Evolutionary conservation across 2,113 vertebrate species (phyloP).

Genomic region (Spheniscus mendiculus): DNA sequence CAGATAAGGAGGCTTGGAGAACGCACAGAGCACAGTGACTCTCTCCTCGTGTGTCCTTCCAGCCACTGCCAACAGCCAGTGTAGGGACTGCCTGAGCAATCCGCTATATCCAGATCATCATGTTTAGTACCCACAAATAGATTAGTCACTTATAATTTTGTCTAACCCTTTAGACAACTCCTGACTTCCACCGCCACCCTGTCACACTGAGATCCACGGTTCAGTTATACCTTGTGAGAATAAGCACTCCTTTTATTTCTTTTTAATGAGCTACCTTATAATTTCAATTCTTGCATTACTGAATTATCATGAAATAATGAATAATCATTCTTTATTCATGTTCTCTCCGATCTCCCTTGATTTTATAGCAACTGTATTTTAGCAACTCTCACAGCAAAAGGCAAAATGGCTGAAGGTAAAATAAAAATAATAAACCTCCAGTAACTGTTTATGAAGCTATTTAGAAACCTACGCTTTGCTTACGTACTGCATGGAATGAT

Average conservation of each 20-base stretch:
- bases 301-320: not conserved
- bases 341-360: not conserved
- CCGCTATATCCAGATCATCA: fast-evolving
- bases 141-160: not conserved
- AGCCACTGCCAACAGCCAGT: not conserved
- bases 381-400: not conserved
- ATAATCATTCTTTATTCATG: not conserved
- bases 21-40: fast-evolving
- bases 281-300: not conserved
- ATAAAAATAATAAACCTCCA: not conserved
- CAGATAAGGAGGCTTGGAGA: not conserved
- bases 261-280: not conserved
- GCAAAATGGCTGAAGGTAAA: not conserved
- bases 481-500: fast-evolving
- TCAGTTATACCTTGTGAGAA: not conserved
- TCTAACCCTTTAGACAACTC: not conserved
- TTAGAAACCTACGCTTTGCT: not conserved
- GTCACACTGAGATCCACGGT: fast-evolving
- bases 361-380: not conserved
- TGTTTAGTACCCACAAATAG: not conserved
- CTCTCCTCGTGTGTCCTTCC: not conserved
- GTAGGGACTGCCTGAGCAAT: not conserved
- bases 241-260: not conserved
- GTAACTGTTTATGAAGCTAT: not conserved
- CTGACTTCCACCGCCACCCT: not conserved